Conservation (phyloP, 2,888 invertebrate genomes). For the Ommatoiulus sabulosus region DNA sequence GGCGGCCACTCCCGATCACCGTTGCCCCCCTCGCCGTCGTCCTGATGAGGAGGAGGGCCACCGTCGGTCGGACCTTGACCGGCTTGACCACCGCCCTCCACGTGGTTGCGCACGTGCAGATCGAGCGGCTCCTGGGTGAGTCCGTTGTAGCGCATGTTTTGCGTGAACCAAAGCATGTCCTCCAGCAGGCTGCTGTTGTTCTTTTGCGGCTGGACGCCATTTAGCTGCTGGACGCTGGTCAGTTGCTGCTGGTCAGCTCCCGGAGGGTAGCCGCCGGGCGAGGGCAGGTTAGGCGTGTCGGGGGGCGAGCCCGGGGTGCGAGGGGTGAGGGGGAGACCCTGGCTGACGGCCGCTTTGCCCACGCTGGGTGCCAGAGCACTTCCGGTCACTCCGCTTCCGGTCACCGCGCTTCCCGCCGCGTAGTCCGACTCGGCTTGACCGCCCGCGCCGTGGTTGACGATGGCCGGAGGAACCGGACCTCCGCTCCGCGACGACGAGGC, state of each 20-base stretch:
- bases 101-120: constrained; percentile 55
- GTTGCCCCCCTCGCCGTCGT: constrained; percentile 49
- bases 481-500: too few species aligned
- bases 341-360: constrained; percentile 37
- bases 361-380: constrained; percentile 12
- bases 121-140: constrained; percentile 59
- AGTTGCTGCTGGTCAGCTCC: constrained; percentile 66
- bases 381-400: constrained; percentile 62
- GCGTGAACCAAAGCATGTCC: constrained; percentile 73
- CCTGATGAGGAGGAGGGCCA: neutral
- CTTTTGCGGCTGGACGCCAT: neutral
- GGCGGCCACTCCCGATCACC: neutral
- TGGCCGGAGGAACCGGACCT: neutral
- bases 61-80: neutral
- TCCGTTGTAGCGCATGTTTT: constrained; percentile 60
- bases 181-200: constrained; percentile 62
- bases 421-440: constrained; percentile 61
- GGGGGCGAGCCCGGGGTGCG: constrained; percentile 81
- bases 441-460: neutral
- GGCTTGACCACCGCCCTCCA: neutral
- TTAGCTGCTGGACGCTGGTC: neutral
- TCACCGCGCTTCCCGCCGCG: constrained; percentile 58
- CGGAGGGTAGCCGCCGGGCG: constrained; percentile 72
- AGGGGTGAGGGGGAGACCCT: constrained; percentile 54
- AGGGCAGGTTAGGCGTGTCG: constrained; percentile 77